Conservation (phyloP, 2,888 invertebrate genomes). For the Xylota sylvarum region DNA sequence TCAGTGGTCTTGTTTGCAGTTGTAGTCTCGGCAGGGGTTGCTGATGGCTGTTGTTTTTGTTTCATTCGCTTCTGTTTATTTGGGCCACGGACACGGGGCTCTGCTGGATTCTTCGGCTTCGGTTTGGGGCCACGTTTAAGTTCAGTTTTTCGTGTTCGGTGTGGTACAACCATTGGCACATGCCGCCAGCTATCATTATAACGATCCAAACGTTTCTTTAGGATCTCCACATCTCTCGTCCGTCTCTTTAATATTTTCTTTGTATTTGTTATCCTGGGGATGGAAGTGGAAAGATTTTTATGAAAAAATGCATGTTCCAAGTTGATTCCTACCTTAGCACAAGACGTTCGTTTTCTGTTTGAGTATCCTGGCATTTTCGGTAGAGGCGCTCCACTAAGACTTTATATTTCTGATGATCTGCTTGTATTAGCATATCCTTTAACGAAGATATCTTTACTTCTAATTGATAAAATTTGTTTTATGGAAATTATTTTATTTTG, state of each 20-base stretch:
- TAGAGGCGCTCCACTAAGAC: conserved; percentile 81
- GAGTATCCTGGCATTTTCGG: conserved; percentile 82
- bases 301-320: neutral
- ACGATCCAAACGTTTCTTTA: conserved; percentile 82
- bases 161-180: conserved; percentile 82
- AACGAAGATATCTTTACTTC: conserved; percentile 46
- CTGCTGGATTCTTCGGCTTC: conserved; percentile 78
- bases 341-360: conserved; percentile 83
- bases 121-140: conserved; percentile 84
- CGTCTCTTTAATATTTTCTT: conserved; percentile 82
- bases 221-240: conserved; percentile 81
- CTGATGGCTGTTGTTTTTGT: conserved; percentile 24
- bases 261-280: conserved; percentile 81
- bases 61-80: conserved; percentile 58
- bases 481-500: conserved; percentile 3
- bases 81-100: conserved; percentile 63
- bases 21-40: conserved; percentile 7
- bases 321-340: conserved; percentile 81
- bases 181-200: conserved; percentile 84
- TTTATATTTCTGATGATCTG: conserved; percentile 81
- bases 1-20: conserved; percentile 47
- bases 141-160: conserved; percentile 83
- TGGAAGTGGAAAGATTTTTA: neutral
- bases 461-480: neutral
- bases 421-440: conserved; percentile 80